Percentiles rank a stretch among this genome's conserved stretches.
phyloP scores from a whole-genome alignment of 2,113 vertebrate genomes.

The Chamaea fasciata region DNA sequence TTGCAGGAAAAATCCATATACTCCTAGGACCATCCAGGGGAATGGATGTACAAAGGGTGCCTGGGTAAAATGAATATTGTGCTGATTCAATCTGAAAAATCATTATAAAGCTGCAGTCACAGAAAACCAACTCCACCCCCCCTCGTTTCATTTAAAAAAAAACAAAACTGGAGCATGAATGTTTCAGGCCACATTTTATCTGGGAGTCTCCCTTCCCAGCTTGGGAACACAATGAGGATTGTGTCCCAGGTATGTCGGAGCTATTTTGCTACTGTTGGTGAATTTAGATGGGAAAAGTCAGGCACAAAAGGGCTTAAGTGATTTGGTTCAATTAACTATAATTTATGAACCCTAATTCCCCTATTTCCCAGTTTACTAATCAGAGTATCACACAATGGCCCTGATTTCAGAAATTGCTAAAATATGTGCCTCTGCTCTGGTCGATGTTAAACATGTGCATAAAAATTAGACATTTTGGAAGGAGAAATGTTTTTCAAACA shows the following conservation, averaged over 20 bases:
- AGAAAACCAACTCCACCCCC: not conserved
- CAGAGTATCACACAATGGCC: not conserved
- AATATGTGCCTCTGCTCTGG: not conserved
- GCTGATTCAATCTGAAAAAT: not conserved
- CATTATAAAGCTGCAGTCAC: not conserved
- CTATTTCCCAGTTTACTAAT: slow-evolving; percentile 35
- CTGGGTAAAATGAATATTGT: not conserved
- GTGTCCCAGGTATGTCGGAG: not conserved
- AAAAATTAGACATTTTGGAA: not conserved
- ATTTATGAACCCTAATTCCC: slow-evolving; percentile 24
- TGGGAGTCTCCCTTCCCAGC: not conserved
- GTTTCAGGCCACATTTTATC: not conserved
- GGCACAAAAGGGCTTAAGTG: not conserved
- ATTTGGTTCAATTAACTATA: not conserved
- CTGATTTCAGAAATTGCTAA: slow-evolving; percentile 13
- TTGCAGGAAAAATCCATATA: not conserved
- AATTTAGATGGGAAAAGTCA: not conserved
- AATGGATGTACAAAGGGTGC: not conserved
- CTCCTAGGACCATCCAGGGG: not conserved
- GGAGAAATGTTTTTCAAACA: not conserved
- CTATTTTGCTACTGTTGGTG: not conserved
- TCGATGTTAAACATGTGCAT: not conserved
- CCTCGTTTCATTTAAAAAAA: not conserved
- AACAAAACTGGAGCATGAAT: not conserved
- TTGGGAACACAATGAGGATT: not conserved